These are phyloP conservation scores for Chroicocephalus ridibundus DNA, from an alignment of 2,113 vertebrate genomes.

Conservation along the genomic window DNA sequence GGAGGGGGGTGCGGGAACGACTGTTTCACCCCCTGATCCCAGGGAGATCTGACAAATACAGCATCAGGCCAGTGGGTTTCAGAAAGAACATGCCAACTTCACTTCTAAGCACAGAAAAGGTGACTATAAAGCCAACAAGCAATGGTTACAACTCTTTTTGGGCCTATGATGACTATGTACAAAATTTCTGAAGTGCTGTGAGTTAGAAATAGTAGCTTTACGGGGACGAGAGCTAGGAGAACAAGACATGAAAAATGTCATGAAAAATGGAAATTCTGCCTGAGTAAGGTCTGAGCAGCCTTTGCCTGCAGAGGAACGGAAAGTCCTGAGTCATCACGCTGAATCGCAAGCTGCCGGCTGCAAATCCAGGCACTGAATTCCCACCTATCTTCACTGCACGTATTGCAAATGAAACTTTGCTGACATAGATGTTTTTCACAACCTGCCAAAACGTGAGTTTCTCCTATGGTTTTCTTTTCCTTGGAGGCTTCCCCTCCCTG, in stretches of 20 bases:
- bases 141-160: background rate
- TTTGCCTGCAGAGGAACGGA: conserved; percentile 6
- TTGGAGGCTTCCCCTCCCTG: background rate
- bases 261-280: background rate
- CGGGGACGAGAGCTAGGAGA: background rate
- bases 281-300: background rate
- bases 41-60: background rate
- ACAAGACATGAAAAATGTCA: background rate
- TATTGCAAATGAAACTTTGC: background rate
- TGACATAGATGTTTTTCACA: background rate
- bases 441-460: background rate
- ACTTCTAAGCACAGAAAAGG: background rate
- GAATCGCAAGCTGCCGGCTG: background rate
- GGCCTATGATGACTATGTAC: background rate
- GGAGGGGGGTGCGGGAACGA: background rate
- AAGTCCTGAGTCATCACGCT: conserved; percentile 54
- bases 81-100: background rate
- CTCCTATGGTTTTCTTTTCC: background rate
- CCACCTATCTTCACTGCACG: background rate
- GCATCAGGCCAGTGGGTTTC: background rate
- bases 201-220: background rate
- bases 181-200: background rate
- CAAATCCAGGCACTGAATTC: background rate
- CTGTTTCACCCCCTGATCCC: background rate
- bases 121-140: background rate